Base-by-base conservation (phyloP, 2,113 vertebrate genomes). In the Phyllostomus discolor region DNA sequence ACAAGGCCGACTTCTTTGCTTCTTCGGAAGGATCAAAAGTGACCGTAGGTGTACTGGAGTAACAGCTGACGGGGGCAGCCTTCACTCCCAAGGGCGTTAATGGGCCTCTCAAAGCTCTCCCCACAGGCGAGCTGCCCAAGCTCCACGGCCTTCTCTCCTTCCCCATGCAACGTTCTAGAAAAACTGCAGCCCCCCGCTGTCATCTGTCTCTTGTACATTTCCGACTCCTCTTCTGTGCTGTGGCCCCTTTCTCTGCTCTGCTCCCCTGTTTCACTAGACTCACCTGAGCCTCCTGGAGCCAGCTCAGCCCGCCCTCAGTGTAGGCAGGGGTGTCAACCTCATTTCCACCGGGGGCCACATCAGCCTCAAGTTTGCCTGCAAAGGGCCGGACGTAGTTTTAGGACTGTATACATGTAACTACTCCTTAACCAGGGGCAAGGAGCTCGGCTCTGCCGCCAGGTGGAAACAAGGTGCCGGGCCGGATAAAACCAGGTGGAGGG, bases 181-280 rank as follows among this genome's bases (percentile, higher is more conserved):
- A 31, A 54, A 41, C 2, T 0, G 0, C 14, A 7, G 19, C 1
- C 7, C 5, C 14, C 46, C 1, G 0, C 17, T 31, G 24, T 6
- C 6, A 7, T 10, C 81, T 28, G 0, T 54, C 59, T 62, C 62
- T 22, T 3, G 4, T 31, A 0, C 5, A 7, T 50, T 64, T 50
- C 50, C 33, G 46, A 59, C 6, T 16, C 38, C 38, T 94, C 22
- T 15, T 70, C 46, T 12, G 11, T 19, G 33, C 11, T 31, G 26
- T 4, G 9, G 8, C 17, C 62, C 28, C 41, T 82, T 6, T 43
- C 35, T 52, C 7, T 57, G 5, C n/a, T 38, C 0, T 10, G 0
- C 9, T 9, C 41, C 20, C 6, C 10, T 9, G 6, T 41, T 59
- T 80, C 28, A 22, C 33, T 69, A 0, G 16, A 26, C 67, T 41